Conservation (phyloP, 1,140 invertebrate genomes). For the Chymomyza costata region DNA sequence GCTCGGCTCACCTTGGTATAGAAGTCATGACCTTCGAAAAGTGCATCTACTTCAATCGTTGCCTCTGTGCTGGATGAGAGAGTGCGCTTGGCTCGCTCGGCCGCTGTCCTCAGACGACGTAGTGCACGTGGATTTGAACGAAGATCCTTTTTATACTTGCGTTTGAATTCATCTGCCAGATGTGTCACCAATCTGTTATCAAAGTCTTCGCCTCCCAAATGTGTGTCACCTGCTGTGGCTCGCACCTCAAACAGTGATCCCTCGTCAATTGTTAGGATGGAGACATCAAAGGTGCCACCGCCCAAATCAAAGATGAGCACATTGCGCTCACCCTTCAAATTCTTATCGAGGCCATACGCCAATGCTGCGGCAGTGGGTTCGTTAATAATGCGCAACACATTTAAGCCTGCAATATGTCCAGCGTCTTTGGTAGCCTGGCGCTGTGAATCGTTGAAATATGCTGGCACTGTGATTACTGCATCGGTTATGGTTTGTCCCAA, state of each 20-base stretch:
- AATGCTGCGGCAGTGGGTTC: slow-evolving; percentile 85
- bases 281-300: slow-evolving; percentile 89
- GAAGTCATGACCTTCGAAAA: slow-evolving; percentile 87
- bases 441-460: slow-evolving; percentile 82
- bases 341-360: slow-evolving; percentile 86
- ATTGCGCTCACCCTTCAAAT: slow-evolving; percentile 84
- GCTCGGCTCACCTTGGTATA: slow-evolving; percentile 90
- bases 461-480: slow-evolving; percentile 80
- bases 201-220: slow-evolving; percentile 85
- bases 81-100: slow-evolving; percentile 83
- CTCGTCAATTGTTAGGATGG: slow-evolving; percentile 89
- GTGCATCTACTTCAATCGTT: slow-evolving; percentile 84
- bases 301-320: slow-evolving; percentile 85
- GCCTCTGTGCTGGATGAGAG: slow-evolving; percentile 82
- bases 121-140: slow-evolving; percentile 84
- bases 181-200: slow-evolving; percentile 90
- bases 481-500: slow-evolving; percentile 82
- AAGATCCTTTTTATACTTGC: slow-evolving; percentile 89
- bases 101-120: slow-evolving; percentile 84
- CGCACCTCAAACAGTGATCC: slow-evolving; percentile 87
- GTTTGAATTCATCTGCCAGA: slow-evolving; percentile 85
- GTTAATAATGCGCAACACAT: slow-evolving; percentile 83
- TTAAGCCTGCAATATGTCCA: slow-evolving; percentile 81
- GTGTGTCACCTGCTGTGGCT: slow-evolving; percentile 86
- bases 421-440: slow-evolving; percentile 82